These are phyloP conservation scores for Chinchilla lanigera DNA, from an alignment of 2,113 vertebrate genomes.

Conservation along the genomic window DNA sequence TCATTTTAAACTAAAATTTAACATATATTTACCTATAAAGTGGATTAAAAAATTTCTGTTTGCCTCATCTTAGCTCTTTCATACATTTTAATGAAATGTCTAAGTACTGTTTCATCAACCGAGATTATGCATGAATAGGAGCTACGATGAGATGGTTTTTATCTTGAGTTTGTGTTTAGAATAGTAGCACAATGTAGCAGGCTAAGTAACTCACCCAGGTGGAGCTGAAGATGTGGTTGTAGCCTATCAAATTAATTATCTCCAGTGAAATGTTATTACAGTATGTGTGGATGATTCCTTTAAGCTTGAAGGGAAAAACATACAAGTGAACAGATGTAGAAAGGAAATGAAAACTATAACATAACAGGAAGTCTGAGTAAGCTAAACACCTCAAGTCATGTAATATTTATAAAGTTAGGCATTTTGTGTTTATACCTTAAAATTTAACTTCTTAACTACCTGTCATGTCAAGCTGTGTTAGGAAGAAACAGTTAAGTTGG, in stretches of 20 bases:
- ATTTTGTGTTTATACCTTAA: constrained; percentile 31
- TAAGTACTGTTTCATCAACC: not conserved
- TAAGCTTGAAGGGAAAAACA: constrained; percentile 43
- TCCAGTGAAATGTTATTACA: constrained; percentile 45
- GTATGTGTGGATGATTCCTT: not conserved
- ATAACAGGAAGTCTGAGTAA: constrained; percentile 4
- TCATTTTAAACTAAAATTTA: constrained; percentile 12
- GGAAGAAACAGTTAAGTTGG: not conserved
- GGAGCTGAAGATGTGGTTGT: not conserved
- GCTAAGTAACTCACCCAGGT: constrained; percentile 36
- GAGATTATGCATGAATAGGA: not conserved
- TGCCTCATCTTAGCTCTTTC: not conserved
- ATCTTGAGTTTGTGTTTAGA: constrained; percentile 7
- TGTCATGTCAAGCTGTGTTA: not conserved
- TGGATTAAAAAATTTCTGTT: too few relatives aligned
- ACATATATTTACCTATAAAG: not conserved
- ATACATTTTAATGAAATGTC: constrained; percentile 32
- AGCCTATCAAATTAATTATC: constrained; percentile 51
- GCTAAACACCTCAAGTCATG: not conserved
- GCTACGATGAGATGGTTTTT: not conserved
- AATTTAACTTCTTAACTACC: not conserved
- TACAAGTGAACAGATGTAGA: constrained; percentile 54
- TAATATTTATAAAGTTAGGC: not conserved
- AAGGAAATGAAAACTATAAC: constrained; percentile 43
- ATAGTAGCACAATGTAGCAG: not conserved